Percentiles rank a stretch among this genome's conserved stretches.
Conservation (phyloP, 1,140 invertebrate species). For the Drosophila lacertosa region DNA sequence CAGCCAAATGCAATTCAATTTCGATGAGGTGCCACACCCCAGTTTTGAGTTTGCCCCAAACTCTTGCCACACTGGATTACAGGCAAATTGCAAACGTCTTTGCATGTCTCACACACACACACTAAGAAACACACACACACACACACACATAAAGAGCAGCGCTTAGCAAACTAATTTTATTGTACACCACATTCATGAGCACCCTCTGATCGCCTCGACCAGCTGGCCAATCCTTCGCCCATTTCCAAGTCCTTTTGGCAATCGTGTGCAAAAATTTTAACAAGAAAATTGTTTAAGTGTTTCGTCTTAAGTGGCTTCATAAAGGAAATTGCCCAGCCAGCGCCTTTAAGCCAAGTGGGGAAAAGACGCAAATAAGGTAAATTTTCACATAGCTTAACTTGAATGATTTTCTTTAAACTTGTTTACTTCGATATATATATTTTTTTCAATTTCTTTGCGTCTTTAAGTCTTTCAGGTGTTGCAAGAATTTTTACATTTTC, state of each 20-base stretch:
- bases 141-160: neutral
- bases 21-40: slow-evolving; percentile 8
- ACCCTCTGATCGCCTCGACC: slow-evolving; percentile 22
- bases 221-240: neutral
- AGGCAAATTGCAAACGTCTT: slow-evolving; percentile 78
- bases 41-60: neutral
- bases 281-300: slow-evolving; percentile 74
- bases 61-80: slow-evolving; percentile 56
- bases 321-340: slow-evolving; percentile 18
- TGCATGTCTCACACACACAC: slow-evolving; percentile 63
- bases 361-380: neutral
- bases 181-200: slow-evolving; percentile 67
- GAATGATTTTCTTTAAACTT: neutral
- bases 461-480: no score
- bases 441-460: neutral
- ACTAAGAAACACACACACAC: slow-evolving; percentile 13
- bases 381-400: neutral
- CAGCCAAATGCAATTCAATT: slow-evolving; percentile 59
- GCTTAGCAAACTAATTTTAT: slow-evolving; percentile 70
- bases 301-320: slow-evolving; percentile 51
- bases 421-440: neutral
- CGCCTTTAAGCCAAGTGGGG: slow-evolving; percentile 26
- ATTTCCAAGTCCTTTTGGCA: neutral
- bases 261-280: slow-evolving; percentile 64
- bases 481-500: no score